Conservation (phyloP, 2,888 invertebrate genomes). For the Cephus rjabovi region DNA sequence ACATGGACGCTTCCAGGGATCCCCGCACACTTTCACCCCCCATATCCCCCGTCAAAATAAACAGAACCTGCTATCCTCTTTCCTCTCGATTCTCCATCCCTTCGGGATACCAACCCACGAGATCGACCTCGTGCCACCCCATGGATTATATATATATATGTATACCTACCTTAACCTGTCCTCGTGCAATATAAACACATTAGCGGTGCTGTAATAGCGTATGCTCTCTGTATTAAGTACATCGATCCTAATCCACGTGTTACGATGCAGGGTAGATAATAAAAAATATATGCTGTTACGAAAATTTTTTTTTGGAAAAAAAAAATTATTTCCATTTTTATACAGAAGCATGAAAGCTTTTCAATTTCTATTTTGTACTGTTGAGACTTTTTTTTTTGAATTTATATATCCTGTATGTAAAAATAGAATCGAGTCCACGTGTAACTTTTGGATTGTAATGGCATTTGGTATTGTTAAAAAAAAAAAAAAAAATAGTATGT, state of each 20-base stretch:
- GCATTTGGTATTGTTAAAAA: background rate
- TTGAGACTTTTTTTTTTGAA: too few relatives aligned
- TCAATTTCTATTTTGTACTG: too few relatives aligned
- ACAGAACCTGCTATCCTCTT: constrained; percentile 17
- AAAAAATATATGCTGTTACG: background rate
- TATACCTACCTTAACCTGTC: constrained; percentile 11
- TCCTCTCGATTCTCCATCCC: constrained; percentile 13
- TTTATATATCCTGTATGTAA: too few relatives aligned
- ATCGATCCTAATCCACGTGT: background rate
- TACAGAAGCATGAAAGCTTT: background rate
- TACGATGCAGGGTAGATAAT: background rate
- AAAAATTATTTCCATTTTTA: background rate
- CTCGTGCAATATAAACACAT: constrained; percentile 18
- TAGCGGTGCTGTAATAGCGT: constrained; percentile 8
- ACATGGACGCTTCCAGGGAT: constrained; percentile 24
- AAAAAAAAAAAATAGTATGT: background rate
- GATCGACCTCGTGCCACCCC: background rate
- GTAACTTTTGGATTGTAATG: background rate
- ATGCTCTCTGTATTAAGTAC: constrained; percentile 4
- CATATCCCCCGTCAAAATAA: constrained; percentile 30
- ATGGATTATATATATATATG: background rate
- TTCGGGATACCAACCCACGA: background rate
- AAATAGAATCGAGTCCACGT: background rate
- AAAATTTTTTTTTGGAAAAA: background rate
- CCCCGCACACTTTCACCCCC: constrained; percentile 16